Percentiles rank a stretch among this genome's conserved stretches.
phyloP scores from a whole-genome alignment of 2,888 invertebrate genomes.

The Hecatera dysodea region DNA sequence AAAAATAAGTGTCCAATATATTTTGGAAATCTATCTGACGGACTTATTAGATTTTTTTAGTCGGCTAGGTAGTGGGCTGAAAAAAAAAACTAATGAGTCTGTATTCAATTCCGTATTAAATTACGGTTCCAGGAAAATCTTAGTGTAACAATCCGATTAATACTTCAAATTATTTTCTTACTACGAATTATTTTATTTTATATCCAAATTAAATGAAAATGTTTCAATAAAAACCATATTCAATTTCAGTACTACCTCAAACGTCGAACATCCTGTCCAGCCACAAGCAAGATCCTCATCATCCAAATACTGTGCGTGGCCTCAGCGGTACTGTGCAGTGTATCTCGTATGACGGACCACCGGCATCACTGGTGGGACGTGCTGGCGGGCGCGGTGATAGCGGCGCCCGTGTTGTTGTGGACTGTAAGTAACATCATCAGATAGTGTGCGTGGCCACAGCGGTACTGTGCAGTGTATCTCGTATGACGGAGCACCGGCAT shows the following conservation, averaged over 20 bases:
- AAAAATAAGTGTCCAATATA: too few species aligned
- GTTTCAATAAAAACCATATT: too few species aligned
- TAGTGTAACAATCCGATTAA: too few species aligned
- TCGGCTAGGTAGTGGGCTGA: too few species aligned
- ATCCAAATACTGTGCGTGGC: conserved; percentile 89
- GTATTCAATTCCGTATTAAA: too few species aligned
- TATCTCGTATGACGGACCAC: conserved; percentile 93
- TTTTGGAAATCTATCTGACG: too few species aligned
- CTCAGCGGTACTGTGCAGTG: conserved; percentile 91
- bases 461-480: conserved; percentile 91
- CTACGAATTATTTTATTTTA: too few species aligned
- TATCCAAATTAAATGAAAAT: too few species aligned
- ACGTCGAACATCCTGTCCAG: conserved; percentile 65
- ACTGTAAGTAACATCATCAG: conserved; percentile 84
- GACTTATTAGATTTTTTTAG: too few species aligned
- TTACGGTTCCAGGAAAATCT: too few species aligned
- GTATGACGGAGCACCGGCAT: conserved; percentile 93
- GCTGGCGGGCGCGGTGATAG: conserved; percentile 91
- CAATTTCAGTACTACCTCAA: conserved; percentile 92
- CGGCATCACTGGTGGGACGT: conserved; percentile 96
- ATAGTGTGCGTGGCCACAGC: not conserved
- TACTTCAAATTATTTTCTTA: too few species aligned
- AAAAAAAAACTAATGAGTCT: too few species aligned
- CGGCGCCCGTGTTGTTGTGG: conserved; percentile 88
- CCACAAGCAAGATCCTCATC: conserved; percentile 80